These are phyloP conservation scores for Cremastinae sp. DNA, from an alignment of 2,888 invertebrate genomes.

Conservation along the genomic window DNA sequence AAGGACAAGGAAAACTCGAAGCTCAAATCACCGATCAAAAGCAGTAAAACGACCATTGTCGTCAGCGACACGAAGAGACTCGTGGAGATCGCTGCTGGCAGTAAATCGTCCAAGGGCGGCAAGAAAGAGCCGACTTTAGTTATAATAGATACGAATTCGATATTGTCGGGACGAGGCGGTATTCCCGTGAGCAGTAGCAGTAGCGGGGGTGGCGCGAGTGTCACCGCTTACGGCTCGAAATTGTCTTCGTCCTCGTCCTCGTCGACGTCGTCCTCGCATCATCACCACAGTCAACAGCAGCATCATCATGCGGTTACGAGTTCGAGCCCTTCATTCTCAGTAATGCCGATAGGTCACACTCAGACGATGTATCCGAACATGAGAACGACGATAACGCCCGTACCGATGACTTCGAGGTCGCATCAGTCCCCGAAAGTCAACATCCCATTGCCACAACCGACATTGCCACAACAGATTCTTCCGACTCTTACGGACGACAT, in stretches of 20 bases:
- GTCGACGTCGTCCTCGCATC: conserved; percentile 66
- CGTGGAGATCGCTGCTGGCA: conserved; percentile 86
- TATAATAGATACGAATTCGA: conserved; percentile 89
- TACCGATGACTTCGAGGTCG: conserved; percentile 79
- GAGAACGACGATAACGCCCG: conserved; percentile 83
- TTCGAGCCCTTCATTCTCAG: conserved; percentile 77
- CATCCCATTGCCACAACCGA: conserved; percentile 59
- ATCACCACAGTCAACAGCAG: conserved; percentile 68
- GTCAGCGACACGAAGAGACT: conserved; percentile 87
- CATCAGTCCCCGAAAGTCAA: conserved; percentile 71
- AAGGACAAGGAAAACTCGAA: conserved; percentile 78
- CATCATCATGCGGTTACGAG: conserved; percentile 69
- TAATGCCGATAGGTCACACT: conserved; percentile 82
- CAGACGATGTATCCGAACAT: conserved; percentile 86
- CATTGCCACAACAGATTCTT: conserved; percentile 83
- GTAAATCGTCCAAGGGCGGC: conserved; percentile 80
- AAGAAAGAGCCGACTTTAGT: conserved; percentile 89
- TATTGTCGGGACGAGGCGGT: conserved; percentile 84
- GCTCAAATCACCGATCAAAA: conserved; percentile 72
- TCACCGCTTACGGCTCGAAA: conserved; percentile 16
- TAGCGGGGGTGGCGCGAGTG: conserved; percentile 62
- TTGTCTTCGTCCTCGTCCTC: conserved; percentile 15
- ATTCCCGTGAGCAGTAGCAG: conserved; percentile 80
- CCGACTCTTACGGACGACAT: conserved; percentile 94
- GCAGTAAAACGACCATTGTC: conserved; percentile 82